These are phyloP conservation scores for Spodoptera exigua DNA, from an alignment of 2,888 invertebrate genomes.

Conservation along the genomic window DNA sequence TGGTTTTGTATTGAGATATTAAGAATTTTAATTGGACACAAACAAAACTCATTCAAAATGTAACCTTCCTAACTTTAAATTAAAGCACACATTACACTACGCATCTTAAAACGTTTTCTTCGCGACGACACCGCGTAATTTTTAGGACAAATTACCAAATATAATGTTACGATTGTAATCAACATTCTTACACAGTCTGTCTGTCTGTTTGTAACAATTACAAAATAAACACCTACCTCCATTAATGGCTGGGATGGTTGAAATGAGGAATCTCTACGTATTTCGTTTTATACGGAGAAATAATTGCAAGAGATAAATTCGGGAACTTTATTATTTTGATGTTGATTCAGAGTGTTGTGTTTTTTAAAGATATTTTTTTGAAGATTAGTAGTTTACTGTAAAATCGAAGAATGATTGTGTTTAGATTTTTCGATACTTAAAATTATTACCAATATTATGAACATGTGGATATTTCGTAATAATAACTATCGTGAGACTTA, in stretches of 20 bases:
- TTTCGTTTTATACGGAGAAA: constrained; percentile 20
- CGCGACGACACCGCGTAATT: constrained; percentile 28
- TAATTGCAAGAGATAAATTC: constrained; percentile 21
- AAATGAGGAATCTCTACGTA: constrained; percentile 34
- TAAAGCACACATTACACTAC: not conserved
- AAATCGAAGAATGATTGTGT: too few species aligned
- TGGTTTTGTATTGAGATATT: too few species aligned
- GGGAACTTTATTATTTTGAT: constrained; percentile 3
- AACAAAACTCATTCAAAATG: too few species aligned
- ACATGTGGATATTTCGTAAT: too few species aligned
- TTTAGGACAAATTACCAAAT: constrained; percentile 41
- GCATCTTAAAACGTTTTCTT: not conserved
- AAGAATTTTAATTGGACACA: too few species aligned
- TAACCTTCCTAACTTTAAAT: not conserved
- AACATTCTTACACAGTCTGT: constrained; percentile 49
- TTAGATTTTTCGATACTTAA: too few species aligned
- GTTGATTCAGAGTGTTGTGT: not conserved
- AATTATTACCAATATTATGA: too few species aligned
- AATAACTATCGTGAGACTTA: too few species aligned
- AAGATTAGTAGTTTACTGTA: too few species aligned
- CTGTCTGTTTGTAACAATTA: constrained; percentile 42
- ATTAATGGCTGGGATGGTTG: constrained; percentile 29
- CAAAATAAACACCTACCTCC: constrained; percentile 34
- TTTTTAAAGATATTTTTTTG: too few species aligned
- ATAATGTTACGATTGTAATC: constrained; percentile 43